A percentile compares a stretch with the other conserved stretches of the same genome.
Evolutionary conservation across 2,797 vertebrate species (phyloP).

Genomic region (Threskiornis aethiopicus): DNA sequence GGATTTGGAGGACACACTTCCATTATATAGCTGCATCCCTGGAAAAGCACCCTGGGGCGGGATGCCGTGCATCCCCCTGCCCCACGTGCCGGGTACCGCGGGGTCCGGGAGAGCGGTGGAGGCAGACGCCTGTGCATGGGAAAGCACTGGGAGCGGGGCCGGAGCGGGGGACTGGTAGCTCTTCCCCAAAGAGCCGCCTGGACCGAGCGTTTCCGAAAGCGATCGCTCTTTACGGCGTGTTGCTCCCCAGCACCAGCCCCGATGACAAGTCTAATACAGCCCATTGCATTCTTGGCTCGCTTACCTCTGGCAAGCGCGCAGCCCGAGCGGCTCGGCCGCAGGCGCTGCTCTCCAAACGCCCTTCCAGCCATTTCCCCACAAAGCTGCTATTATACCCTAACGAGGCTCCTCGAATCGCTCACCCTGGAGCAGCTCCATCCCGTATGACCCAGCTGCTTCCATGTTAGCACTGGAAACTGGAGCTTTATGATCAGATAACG

Average conservation of each 20-base stretch:
- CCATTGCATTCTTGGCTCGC: not conserved
- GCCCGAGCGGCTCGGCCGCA: not conserved
- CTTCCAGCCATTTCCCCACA: not conserved
- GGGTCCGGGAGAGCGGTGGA: rapidly evolving
- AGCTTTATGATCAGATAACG: not conserved
- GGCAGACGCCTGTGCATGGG: not conserved
- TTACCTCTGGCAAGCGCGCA: not conserved
- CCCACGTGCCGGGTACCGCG: rapidly evolving
- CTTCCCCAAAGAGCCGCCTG: not conserved
- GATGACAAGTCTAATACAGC: not conserved
- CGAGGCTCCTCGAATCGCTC: not conserved
- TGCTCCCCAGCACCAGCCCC: not conserved
- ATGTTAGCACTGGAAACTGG: not conserved
- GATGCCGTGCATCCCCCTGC: not conserved
- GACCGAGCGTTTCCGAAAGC: not conserved
- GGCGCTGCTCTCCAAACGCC: not conserved
- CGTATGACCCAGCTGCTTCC: not conserved
- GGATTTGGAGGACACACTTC: not conserved
- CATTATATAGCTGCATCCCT: not conserved
- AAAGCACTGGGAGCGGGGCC: not conserved
- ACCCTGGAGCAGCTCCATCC: not conserved
- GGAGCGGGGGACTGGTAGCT: not conserved
- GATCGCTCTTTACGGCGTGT: not conserved
- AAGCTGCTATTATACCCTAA: not conserved
- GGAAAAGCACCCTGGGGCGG: not conserved